Conservation (phyloP, 2,888 invertebrate genomes). For the Nysson spinosus region DNA sequence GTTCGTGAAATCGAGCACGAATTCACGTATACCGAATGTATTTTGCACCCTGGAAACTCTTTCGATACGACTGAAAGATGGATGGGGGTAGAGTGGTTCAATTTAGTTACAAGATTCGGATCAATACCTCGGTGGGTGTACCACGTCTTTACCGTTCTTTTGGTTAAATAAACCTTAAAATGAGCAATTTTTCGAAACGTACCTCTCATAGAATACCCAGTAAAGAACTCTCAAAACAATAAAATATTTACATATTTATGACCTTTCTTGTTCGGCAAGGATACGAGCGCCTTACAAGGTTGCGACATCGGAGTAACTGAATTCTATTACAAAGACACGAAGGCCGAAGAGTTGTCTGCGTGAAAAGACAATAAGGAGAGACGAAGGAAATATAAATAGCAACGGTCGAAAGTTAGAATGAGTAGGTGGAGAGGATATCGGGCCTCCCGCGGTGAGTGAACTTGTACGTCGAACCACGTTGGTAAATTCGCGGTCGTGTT, state of each 20-base stretch:
- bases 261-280: too few relatives aligned
- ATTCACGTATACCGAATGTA: constrained; percentile 39
- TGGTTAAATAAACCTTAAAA: not conserved
- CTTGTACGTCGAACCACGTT: constrained; percentile 66
- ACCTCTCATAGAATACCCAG: too few relatives aligned
- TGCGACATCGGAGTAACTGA: too few relatives aligned
- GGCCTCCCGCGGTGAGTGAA: constrained; percentile 66
- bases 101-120: constrained; percentile 34
- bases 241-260: too few relatives aligned
- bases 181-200: too few relatives aligned
- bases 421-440: constrained; percentile 22
- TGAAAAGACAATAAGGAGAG: constrained; percentile 23
- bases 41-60: constrained; percentile 44
- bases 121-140: constrained; percentile 4
- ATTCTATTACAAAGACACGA: too few relatives aligned
- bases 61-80: constrained; percentile 38
- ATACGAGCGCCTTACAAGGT: too few relatives aligned
- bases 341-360: not conserved
- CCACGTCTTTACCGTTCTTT: not conserved
- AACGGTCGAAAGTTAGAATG: constrained; percentile 34
- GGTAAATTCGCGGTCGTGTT: constrained; percentile 72
- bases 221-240: too few relatives aligned
- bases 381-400: constrained; percentile 58
- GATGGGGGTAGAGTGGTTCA: constrained; percentile 44
- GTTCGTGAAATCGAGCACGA: constrained; percentile 58